Evolutionary conservation across 2,888 invertebrate genomes (phyloP).

Genomic region (Agrenia bidenticulata): DNA sequence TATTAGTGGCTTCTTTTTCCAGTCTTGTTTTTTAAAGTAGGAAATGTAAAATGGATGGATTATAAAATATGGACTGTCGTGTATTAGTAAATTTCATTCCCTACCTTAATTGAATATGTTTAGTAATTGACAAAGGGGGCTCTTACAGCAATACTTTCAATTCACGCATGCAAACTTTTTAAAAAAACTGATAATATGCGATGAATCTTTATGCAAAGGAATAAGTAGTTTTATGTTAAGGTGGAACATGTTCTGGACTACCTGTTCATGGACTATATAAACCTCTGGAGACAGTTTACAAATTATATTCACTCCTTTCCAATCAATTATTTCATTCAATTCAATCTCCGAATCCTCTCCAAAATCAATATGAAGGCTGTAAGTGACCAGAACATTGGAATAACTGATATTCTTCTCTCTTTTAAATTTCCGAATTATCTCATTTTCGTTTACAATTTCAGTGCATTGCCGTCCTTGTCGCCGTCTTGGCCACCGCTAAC

Average conservation of each 20-base stretch:
- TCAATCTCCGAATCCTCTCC: neutral
- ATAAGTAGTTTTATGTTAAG: neutral
- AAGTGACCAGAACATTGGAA: slow-evolving; percentile 8
- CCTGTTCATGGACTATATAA: slow-evolving; percentile 10
- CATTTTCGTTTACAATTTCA: slow-evolving; percentile 5
- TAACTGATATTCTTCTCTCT: neutral
- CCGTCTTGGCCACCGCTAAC: slow-evolving; percentile 30
- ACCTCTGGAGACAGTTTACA: neutral
- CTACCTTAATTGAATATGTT: neutral
- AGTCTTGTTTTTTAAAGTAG: neutral
- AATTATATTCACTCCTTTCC: slow-evolving; percentile 17
- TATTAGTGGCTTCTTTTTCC: neutral
- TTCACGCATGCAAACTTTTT: too few species aligned
- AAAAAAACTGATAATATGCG: neutral
- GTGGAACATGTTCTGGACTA: neutral
- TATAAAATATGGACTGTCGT: too few species aligned
- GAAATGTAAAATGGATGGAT: too few species aligned
- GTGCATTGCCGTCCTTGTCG: slow-evolving; percentile 26
- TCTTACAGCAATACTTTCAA: too few species aligned
- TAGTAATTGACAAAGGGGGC: neutral
- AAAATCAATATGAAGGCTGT: slow-evolving; percentile 25
- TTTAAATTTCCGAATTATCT: neutral
- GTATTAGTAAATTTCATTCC: too few species aligned
- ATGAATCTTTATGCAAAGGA: neutral
- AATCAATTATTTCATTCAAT: neutral